These are phyloP conservation scores for Parazoanthus atlanticus DNA, from an alignment of 92 coral and sea anemone genomes.

Conservation along the genomic window DNA sequence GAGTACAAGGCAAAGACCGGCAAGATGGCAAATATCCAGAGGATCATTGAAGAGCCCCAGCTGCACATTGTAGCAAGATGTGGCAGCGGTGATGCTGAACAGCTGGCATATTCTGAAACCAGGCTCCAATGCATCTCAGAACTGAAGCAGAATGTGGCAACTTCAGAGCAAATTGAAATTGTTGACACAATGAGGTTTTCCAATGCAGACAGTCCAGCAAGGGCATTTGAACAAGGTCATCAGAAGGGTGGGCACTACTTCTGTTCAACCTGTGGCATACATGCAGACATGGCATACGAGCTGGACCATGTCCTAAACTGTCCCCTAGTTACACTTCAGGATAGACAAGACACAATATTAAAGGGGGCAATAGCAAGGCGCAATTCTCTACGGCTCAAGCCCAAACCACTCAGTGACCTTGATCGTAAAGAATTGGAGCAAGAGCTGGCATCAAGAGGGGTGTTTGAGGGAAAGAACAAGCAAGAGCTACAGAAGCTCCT, in stretches of 20 bases:
- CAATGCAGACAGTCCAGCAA: conserved; percentile 60
- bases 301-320: conserved; percentile 55
- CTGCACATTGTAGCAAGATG: conserved; percentile 58
- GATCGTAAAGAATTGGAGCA: conserved; percentile 37
- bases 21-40: conserved; percentile 49
- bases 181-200: conserved; percentile 42
- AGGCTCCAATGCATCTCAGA: conserved; percentile 44
- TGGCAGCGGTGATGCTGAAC: conserved; percentile 63
- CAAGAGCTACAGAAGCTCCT: conserved; percentile 48
- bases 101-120: conserved; percentile 56
- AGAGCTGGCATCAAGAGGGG: conserved; percentile 30
- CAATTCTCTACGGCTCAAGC: not conserved
- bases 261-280: conserved; percentile 53
- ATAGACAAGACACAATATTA: too few relatives aligned
- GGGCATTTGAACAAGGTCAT: conserved; percentile 56
- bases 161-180: not conserved
- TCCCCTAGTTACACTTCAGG: conserved; percentile 35
- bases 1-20: conserved; percentile 53
- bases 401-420: conserved; percentile 43
- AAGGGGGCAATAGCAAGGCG: too few relatives aligned
- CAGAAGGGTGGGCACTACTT: conserved; percentile 62
- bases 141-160: conserved; percentile 10
- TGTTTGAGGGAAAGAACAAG: conserved; percentile 34
- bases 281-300: conserved; percentile 39
- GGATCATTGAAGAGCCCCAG: conserved; percentile 54